A percentile compares a stretch with the other conserved stretches of the same genome.
Conservation (phyloP, 2,888 invertebrate genomes). For the Plutella xylostella region DNA sequence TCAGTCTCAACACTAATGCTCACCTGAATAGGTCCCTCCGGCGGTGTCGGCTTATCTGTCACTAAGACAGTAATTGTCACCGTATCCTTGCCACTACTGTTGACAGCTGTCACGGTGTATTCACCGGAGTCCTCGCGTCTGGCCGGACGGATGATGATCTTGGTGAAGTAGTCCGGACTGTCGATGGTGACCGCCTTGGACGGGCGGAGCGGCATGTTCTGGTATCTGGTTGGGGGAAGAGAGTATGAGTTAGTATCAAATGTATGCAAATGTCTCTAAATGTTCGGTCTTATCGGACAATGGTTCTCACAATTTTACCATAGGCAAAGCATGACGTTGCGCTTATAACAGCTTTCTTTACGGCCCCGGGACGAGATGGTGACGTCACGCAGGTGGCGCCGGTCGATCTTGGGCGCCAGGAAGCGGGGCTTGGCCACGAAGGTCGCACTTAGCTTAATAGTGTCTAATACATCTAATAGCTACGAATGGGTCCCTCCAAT, state of each 20-base stretch:
- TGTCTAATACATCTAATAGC: too few species aligned
- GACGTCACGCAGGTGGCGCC: constrained; percentile 89
- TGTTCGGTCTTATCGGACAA: too few species aligned
- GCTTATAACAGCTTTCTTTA: too few species aligned
- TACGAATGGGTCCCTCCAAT: too few species aligned
- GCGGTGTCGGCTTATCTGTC: constrained; percentile 88
- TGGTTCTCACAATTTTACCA: too few species aligned
- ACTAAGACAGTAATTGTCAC: constrained; percentile 86
- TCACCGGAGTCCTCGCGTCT: constrained; percentile 87
- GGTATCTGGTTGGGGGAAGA: constrained; percentile 64
- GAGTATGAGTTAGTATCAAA: background rate
- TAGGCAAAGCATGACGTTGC: too few species aligned
- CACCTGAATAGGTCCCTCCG: constrained; percentile 91
- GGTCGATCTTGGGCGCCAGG: constrained; percentile 95
- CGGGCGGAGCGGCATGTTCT: constrained; percentile 78
- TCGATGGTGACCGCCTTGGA: constrained; percentile 83
- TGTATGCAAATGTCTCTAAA: background rate
- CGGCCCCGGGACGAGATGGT: constrained; percentile 93
- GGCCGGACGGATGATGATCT: constrained; percentile 84
- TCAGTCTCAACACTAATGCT: too few species aligned
- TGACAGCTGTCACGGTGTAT: constrained; percentile 87
- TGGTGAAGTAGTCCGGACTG: constrained; percentile 89
- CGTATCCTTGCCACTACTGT: constrained; percentile 87
- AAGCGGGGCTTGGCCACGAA: constrained; percentile 89
- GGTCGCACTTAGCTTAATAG: too few species aligned